A percentile compares a stretch with the other conserved stretches of the same genome.
phyloP scores from a whole-genome alignment of 2,113 vertebrate genomes.

The Zingel zingel region DNA sequence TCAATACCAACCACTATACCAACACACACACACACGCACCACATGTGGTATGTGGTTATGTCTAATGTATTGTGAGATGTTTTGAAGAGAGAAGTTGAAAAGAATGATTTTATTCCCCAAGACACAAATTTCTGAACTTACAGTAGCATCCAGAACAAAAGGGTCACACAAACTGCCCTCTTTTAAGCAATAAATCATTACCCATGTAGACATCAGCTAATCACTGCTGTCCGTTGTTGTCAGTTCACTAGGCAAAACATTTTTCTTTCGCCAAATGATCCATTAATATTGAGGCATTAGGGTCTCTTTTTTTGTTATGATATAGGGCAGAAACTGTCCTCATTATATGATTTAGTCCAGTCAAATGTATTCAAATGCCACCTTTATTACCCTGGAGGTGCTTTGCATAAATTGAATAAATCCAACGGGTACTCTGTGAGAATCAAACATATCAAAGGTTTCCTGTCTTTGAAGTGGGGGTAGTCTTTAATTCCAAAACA shows the following conservation, averaged over 20 bases:
- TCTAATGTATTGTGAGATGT: constrained; percentile 71
- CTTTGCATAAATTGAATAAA: constrained; percentile 90
- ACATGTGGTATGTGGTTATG: constrained; percentile 45
- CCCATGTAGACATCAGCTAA: constrained; percentile 70
- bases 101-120: constrained; percentile 65
- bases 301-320: constrained; percentile 74
- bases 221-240: constrained; percentile 72
- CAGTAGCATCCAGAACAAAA: constrained; percentile 52
- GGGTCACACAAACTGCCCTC: constrained; percentile 37
- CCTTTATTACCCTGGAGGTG: constrained; percentile 87
- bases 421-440: constrained; percentile 82
- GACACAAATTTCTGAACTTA: constrained; percentile 57
- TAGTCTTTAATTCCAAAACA: constrained; percentile 88
- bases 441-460: constrained; percentile 90
- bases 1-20: too few relatives aligned
- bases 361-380: constrained; percentile 88
- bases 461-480: constrained; percentile 88
- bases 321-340: constrained; percentile 82
- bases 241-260: constrained; percentile 69
- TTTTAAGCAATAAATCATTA: constrained; percentile 64
- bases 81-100: constrained; percentile 72
- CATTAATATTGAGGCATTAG: constrained; percentile 79
- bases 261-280: constrained; percentile 77
- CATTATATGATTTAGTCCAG: constrained; percentile 86
- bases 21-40: too few relatives aligned